Evolutionary conservation across 2,797 vertebrate genomes (phyloP).

Genomic region (Lepilemur ruficaudatus): DNA sequence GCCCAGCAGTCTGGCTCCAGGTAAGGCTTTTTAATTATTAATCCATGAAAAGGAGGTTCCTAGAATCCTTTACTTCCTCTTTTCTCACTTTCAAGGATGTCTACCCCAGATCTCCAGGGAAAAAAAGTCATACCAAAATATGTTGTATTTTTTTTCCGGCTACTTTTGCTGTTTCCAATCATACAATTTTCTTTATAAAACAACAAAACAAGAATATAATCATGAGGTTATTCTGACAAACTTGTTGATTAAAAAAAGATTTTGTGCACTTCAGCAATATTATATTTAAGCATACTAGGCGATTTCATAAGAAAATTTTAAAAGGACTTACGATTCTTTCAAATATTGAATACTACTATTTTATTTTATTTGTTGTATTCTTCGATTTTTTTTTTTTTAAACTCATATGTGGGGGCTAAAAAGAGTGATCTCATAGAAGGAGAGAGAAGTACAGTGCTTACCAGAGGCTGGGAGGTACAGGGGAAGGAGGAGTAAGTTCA

Average conservation of each 20-base stretch:
- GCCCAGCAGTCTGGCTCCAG: neutral
- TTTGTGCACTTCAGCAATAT: neutral
- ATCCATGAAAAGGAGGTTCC: neutral
- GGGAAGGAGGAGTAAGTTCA: neutral
- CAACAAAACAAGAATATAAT: neutral
- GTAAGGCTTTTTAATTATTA: neutral
- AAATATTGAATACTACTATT: neutral
- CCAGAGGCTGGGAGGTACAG: neutral
- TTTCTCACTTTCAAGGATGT: neutral
- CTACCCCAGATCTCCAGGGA: neutral
- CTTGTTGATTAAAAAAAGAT: neutral
- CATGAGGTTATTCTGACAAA: neutral
- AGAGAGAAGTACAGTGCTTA: neutral
- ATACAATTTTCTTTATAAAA: neutral
- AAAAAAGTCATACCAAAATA: neutral
- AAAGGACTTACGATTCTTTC: neutral
- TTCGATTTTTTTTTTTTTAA: neutral
- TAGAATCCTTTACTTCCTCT: neutral
- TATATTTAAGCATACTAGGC: neutral
- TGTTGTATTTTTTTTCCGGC: neutral
- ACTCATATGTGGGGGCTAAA: neutral
- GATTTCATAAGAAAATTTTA: neutral
- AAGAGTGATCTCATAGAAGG: neutral
- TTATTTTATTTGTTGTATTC: neutral
- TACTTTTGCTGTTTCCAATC: constrained; percentile 33